Base-by-base conservation (phyloP, 2,888 invertebrate species). In the Pantelozetes paolii region DNA sequence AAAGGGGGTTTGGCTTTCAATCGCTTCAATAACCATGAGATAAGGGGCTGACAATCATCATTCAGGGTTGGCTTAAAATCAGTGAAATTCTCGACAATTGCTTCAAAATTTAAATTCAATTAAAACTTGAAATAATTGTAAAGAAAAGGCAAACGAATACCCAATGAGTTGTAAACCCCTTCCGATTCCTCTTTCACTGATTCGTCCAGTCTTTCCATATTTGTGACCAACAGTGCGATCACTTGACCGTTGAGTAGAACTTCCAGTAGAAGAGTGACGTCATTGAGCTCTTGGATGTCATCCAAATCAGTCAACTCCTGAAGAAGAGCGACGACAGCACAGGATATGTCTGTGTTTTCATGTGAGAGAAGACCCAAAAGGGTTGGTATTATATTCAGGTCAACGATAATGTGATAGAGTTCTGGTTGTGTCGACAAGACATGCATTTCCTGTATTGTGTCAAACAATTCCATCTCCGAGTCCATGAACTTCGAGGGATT, bases 401-500 rank as follows among this genome's bases (percentile, higher is more conserved):
- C 92, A 0, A 97, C 93, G 76, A 98, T 85, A 70, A 94, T 82
- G 0, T 92, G 91, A 84, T 98, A 99, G 75, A 95, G 88, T 82
- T 98, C 95, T 0, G 98, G 97, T 48, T 92, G 93, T 6, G 97
- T 97, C 0, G 98, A 94, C 42, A 99, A 86, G 3, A 90, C 90
- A 84, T 98, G 93, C 82, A 99, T 86, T 81, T 95, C 94, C 85
- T 94, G 89, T 72, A 91, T 85, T 62, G 90, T 89, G 80, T 91
- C 91, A 83, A 94, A 92, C 75, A 96, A 83, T 82, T 96, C 95
- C 50, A 98, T 86, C 84, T 99, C 99, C 75, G 97, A 96, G 79
- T 99, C 88, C 87, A 99, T 96, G 82, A 99, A 99, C 80, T 96
- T 97, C 82, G 96, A 94, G 9, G 97, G 94, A 80, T 90, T 89